Conservation (phyloP, 64 coral and sea anemone genomes). For the Actinia tenebrosa region DNA sequence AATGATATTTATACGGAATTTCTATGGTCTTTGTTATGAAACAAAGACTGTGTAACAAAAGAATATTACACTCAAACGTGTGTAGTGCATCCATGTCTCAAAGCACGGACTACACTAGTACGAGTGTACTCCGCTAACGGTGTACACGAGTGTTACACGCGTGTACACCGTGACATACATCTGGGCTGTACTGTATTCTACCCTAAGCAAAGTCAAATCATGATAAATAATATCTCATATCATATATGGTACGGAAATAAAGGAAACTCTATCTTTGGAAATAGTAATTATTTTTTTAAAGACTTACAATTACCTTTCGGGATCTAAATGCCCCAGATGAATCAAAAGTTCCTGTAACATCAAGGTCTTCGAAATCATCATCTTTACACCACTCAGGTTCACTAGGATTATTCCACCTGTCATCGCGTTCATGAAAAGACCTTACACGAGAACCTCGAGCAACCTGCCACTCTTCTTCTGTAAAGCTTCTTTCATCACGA, state of each 20-base stretch:
- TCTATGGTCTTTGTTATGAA: too few species aligned
- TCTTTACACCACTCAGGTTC: constrained; percentile 95
- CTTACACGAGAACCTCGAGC: constrained; percentile 40
- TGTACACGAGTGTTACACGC: too few species aligned
- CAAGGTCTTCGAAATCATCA: constrained; percentile 67
- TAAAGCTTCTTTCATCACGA: constrained; percentile 31
- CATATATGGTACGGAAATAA: background rate
- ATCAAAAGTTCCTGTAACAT: constrained; percentile 80
- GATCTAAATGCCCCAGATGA: constrained; percentile 64
- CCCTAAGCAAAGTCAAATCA: background rate
- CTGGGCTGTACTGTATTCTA: too few species aligned
- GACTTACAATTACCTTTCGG: constrained; percentile 22
- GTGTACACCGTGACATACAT: too few species aligned
- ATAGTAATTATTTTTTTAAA: too few species aligned
- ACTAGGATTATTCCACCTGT: constrained; percentile 25
- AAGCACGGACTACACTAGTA: too few species aligned
- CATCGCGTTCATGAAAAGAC: constrained; percentile 60
- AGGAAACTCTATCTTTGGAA: background rate
- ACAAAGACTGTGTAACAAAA: too few species aligned
- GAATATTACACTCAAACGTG: too few species aligned
- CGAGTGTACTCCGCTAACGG: too few species aligned
- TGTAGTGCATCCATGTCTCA: too few species aligned
- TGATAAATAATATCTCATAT: background rate
- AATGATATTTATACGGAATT: too few species aligned
- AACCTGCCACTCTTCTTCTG: constrained; percentile 44